Evolutionary conservation across 2,113 vertebrate genomes (phyloP).

Genomic region (Pantherophis guttatus): DNA sequence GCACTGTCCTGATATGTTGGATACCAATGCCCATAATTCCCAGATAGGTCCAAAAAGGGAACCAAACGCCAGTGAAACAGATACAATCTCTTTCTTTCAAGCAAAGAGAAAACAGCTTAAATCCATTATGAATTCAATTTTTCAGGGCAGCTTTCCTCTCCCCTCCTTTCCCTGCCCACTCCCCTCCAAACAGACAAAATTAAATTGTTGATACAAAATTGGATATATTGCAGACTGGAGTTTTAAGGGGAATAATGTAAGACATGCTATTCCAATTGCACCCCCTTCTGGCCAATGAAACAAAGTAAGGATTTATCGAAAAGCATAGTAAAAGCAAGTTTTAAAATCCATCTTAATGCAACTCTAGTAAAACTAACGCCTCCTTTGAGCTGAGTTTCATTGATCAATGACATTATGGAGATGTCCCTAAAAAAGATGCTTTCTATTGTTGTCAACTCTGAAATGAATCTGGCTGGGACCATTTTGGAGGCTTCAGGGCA

Average conservation of each 20-base stretch:
- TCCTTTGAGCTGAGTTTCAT: neutral
- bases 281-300: constrained; percentile 5
- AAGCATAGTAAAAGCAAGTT: neutral
- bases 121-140: neutral
- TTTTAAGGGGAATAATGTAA: neutral
- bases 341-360: neutral
- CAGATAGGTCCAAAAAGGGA: neutral
- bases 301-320: neutral
- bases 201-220: constrained; percentile 18
- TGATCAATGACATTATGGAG: neutral
- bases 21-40: neutral
- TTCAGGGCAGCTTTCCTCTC: neutral
- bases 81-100: neutral
- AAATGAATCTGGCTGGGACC: too few relatives aligned
- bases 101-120: neutral
- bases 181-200: neutral
- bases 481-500: too few relatives aligned
- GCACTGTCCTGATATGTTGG: neutral
- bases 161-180: neutral
- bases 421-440: neutral
- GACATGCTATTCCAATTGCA: neutral
- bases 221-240: neutral
- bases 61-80: neutral
- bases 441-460: neutral
- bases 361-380: neutral